These are phyloP conservation scores for Cavia aperea DNA, from an alignment of 2,113 vertebrate genomes.

Conservation along the genomic window DNA sequence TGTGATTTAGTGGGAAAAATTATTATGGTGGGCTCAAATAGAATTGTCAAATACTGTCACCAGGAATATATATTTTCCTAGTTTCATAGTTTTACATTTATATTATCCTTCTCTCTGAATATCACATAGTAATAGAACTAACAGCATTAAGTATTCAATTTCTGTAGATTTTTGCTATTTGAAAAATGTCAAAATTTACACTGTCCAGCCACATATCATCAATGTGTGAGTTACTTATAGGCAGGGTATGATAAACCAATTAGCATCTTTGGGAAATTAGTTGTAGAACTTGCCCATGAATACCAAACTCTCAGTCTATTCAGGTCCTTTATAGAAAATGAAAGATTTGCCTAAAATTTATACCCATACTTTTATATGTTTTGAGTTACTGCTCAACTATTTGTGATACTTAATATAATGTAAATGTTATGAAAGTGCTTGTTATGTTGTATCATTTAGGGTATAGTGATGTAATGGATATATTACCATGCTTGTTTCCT, in stretches of 20 bases:
- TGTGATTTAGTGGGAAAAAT: neutral
- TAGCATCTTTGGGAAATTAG: neutral
- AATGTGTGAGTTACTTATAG: neutral
- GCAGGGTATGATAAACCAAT: too few species aligned
- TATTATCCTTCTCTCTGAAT: neutral
- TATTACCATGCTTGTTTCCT: neutral
- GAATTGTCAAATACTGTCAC: neutral
- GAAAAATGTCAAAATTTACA: neutral
- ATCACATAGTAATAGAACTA: neutral
- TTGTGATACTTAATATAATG: neutral
- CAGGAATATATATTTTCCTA: neutral
- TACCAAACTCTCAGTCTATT: neutral
- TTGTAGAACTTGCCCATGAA: neutral
- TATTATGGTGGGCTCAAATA: rapidly evolving
- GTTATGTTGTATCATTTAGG: neutral
- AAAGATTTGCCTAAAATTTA: neutral
- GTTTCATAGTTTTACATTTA: neutral
- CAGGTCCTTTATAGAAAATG: neutral
- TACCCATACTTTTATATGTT: neutral
- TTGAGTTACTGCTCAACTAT: neutral
- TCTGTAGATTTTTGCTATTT: neutral
- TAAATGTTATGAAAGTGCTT: neutral
- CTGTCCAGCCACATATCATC: neutral
- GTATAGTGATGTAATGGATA: neutral
- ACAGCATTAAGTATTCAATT: neutral